Conservation (phyloP, 2,797 vertebrate species). For the Protosalanx chinensis region DNA sequence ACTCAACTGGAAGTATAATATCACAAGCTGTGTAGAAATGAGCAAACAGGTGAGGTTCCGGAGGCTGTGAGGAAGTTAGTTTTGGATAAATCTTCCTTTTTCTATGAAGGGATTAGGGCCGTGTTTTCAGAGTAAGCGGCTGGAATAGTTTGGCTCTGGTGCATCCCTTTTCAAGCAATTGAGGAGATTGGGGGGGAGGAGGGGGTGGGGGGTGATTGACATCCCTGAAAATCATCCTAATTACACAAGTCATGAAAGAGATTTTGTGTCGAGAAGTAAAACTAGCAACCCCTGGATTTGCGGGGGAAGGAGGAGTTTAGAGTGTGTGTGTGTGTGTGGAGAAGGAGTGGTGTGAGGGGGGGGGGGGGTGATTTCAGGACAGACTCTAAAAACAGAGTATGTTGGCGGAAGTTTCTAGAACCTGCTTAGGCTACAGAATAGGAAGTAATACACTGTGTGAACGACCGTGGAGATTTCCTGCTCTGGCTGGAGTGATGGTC, state of each 20-base stretch:
- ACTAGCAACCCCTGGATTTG: constrained; percentile 8
- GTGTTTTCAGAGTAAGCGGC: constrained; percentile 55
- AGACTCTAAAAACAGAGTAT: constrained; percentile 32
- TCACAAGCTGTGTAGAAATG: too few species aligned
- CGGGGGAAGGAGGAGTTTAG: too few species aligned
- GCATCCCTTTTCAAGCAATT: constrained; percentile 43
- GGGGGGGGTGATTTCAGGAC: constrained; percentile 39
- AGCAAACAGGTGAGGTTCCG: constrained; percentile 10
- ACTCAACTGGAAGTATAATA: too few species aligned
- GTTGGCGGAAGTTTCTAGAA: constrained; percentile 58
- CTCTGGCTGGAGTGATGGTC: constrained; percentile 57
- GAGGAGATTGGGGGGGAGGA: constrained; percentile 24
- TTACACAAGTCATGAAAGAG: constrained; percentile 57
- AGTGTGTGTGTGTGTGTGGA: too few species aligned
- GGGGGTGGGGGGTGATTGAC: constrained; percentile 52
- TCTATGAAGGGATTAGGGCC: constrained; percentile 62
- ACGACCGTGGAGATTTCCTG: constrained; percentile 78
- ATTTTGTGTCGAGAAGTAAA: constrained; percentile 35
- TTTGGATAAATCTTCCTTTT: constrained; percentile 50
- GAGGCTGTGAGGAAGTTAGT: constrained; percentile 43
- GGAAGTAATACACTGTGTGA: constrained; percentile 72
- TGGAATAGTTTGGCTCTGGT: constrained; percentile 45
- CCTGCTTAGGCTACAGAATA: constrained; percentile 59
- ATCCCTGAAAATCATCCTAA: constrained; percentile 66
- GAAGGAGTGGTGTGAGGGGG: neutral